Percentiles rank a stretch among this genome's conserved stretches.
These are phyloP conservation scores for Albula goreensis DNA, from an alignment of 2,113 vertebrate species.

Conservation along the genomic window DNA sequence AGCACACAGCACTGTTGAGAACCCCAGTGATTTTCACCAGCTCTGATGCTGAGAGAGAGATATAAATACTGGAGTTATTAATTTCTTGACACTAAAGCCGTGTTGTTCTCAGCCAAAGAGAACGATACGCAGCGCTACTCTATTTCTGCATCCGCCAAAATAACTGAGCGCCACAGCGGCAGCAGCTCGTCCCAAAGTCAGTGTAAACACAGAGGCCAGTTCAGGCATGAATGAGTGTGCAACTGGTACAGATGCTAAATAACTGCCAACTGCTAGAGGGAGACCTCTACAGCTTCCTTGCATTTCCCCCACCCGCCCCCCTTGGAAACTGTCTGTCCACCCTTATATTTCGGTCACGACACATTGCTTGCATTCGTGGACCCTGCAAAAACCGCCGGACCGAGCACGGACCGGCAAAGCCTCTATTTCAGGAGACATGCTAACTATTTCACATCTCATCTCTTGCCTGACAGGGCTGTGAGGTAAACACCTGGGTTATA, in stretches of 20 bases:
- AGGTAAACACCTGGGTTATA: constrained; percentile 2
- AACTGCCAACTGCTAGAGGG: neutral
- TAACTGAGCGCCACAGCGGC: constrained; percentile 25
- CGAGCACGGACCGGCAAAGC: neutral
- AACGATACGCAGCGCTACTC: constrained; percentile 43
- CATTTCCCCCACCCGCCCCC: neutral
- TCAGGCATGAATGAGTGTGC: neutral
- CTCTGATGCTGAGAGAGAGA: constrained; percentile 22
- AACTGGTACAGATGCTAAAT: neutral
- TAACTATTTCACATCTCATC: neutral
- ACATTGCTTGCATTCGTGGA: neutral
- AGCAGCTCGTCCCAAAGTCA: constrained; percentile 22
- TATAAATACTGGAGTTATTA: constrained; percentile 63
- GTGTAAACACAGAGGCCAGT: constrained; percentile 48
- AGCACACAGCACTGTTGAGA: neutral
- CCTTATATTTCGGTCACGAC: neutral
- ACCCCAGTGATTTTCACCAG: neutral
- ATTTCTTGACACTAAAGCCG: constrained; percentile 59
- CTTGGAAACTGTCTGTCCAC: neutral
- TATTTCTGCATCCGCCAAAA: constrained; percentile 57
- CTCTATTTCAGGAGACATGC: constrained; percentile 3
- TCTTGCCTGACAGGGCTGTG: neutral
- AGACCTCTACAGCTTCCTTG: neutral
- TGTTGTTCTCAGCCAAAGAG: constrained; percentile 57
- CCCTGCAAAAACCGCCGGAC: neutral